A percentile compares a stretch with the other conserved stretches of the same genome.
phyloP scores from a whole-genome alignment of 2,113 vertebrate species.

The Mellivora capensis region DNA sequence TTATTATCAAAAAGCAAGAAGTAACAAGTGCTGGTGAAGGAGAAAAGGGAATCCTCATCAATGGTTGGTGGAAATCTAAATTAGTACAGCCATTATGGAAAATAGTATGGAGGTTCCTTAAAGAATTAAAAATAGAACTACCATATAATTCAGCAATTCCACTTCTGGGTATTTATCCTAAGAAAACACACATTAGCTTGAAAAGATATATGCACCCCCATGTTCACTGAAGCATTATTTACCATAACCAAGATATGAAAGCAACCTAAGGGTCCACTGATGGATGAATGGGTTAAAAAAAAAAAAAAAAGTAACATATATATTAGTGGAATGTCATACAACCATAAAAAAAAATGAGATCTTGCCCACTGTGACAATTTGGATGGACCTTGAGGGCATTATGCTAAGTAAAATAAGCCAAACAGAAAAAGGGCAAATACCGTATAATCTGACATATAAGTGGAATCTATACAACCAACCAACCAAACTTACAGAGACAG shows the following conservation, averaged over 20 bases:
- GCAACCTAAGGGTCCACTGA: not conserved
- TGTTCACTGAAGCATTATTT: not conserved
- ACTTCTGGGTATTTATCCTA: not conserved
- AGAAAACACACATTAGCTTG: not conserved
- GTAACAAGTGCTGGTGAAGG: not conserved
- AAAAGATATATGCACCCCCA: not conserved
- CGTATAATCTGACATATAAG: not conserved
- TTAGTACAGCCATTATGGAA: not conserved
- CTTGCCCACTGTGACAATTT: not conserved
- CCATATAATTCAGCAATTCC: not conserved
- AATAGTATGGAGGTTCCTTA: not conserved
- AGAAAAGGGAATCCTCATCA: not conserved
- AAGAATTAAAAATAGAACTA: not conserved
- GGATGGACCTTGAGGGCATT: not conserved
- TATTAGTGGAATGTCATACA: not conserved
- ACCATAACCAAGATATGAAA: not conserved
- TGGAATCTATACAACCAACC: not conserved
- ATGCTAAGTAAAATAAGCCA: not conserved
- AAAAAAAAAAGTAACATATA: not conserved
- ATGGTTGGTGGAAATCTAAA: not conserved
- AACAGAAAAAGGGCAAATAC: not conserved
- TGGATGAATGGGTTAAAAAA: not conserved
- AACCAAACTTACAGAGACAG: not conserved
- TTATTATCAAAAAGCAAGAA: not conserved
- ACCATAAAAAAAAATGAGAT: not conserved